phyloP scores from a whole-genome alignment of 2,797 vertebrate species.

The Arrhamphus sclerolepis region DNA sequence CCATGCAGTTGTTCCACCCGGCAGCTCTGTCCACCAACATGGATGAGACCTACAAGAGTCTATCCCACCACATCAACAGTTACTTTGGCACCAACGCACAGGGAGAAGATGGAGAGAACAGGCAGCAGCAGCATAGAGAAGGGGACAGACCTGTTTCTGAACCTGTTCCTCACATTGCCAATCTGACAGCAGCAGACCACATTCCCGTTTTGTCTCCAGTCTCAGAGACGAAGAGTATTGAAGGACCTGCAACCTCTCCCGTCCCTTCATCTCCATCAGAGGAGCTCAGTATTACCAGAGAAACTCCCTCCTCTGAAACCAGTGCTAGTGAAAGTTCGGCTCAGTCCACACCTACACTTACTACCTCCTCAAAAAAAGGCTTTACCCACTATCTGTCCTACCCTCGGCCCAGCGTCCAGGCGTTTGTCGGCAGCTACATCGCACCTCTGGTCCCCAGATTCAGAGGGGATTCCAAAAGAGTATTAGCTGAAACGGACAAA shows the following conservation, averaged over 20 bases:
- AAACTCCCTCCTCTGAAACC: constrained; percentile 3
- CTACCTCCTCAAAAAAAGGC: constrained; percentile 85
- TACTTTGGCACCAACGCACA: constrained; percentile 82
- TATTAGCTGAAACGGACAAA: constrained; percentile 71
- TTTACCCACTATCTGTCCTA: constrained; percentile 90
- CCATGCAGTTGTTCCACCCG: constrained; percentile 83
- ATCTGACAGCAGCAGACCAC: constrained; percentile 27
- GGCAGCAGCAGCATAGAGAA: constrained; percentile 15
- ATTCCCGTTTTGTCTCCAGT: constrained; percentile 61
- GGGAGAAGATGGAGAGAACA: constrained; percentile 65
- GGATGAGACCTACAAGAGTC: constrained; percentile 89
- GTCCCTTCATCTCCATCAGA: constrained; percentile 4
- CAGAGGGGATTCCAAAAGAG: constrained; percentile 83
- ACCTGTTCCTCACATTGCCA: not conserved
- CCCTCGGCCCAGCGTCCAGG: constrained; percentile 91
- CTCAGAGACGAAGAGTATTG: constrained; percentile 46
- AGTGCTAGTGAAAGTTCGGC: constrained; percentile 25
- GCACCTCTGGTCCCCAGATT: constrained; percentile 91
- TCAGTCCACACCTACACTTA: constrained; percentile 27
- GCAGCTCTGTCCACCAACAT: constrained; percentile 85
- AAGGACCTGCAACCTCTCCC: constrained; percentile 25
- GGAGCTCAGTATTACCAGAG: constrained; percentile 20
- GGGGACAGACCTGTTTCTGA: not conserved
- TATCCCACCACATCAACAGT: constrained; percentile 89
- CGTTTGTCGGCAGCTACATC: constrained; percentile 94